Evolutionary conservation across 2,797 vertebrate species (phyloP), one percentile per base, ranked within the genome.

Genomic region (Myotis myotis): DNA sequence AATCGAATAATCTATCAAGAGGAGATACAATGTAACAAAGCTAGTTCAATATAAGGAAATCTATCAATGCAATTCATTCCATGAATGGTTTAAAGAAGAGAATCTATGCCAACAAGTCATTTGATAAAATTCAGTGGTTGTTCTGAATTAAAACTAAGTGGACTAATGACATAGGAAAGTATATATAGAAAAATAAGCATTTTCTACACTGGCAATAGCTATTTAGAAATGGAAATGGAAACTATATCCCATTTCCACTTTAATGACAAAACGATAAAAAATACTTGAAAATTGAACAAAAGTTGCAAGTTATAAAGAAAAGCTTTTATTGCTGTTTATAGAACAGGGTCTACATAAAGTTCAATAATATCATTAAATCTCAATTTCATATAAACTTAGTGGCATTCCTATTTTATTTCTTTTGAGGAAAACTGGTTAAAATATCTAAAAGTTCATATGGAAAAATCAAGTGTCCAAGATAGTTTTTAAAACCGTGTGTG

Each of bases 211-310:
- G 60, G 22, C 12, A 81, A n/a, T 55, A 64, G 25, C 70, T 89
- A 44, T 10, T 81, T 90, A 49, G 72, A 94, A 83, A 57, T 78
- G 60, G 12, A 94, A 89, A 92, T 66, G 80, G 36, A 86, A 81
- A 81, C 33, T 72, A 33, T 80, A 51, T 80, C 12, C 11, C 81
- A 81, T 64, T 92, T 94, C 22, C 3, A 85, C 30, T 68, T 91
- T 78, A 78, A 68, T 36, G 47, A 72, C 30, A 72, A n/a, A 88
- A 41, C 38, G 68, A 28, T 82, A 55, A 87, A 76, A 91, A 79
- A 78, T 44, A 49, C 75, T 81, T 83, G 12, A 75, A 13, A 93
- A 79, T 30, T 68, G 88, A 84, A 64, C 44, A 20, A 53, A 41
- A 85, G 51, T 74, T 68, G 19, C 13, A 84, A 79, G 22, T 38